Evolutionary conservation across 1,140 invertebrate species (phyloP), one percentile per base, ranked within the genome.

Genomic region (Halesus radiatus): DNA sequence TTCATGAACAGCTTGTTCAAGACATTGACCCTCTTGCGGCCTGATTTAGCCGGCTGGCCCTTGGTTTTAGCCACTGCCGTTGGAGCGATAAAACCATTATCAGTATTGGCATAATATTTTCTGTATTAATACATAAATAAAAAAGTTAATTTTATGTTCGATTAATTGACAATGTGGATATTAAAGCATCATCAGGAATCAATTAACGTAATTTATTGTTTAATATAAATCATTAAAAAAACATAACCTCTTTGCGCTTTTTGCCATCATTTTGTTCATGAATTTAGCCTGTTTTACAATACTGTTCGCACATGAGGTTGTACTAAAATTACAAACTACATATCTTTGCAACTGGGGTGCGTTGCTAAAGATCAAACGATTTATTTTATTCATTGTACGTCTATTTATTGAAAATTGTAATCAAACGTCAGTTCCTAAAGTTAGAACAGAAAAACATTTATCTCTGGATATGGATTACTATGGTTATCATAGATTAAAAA

Each of bases 1-100:
- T 92, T 91, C 94, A 95, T 95, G 83, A 95, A 95, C n/a, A 95
- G 79, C 87, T 94, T 94, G 86, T 95, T 95, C 8, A 96, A 85
- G 53, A 95, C 91, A 0, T 87, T 87, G 7, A 92, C 87, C 85
- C 94, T 86, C 60, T 90, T 87, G 2, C 85, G 84, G 8, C 87
- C 88, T 58, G 86, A 85, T 72, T 91, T 90, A 23, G 87, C 87
- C 3, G 88, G 87, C 58, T 88, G 86, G 76, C 85, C 78, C 62
- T 86, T 85, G 6, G 84, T 84, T 81, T 88, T 88, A 3, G 87
- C 86, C 18, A 52, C 15, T 15, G 10, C 45, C 60, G 58, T 76
- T 5, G 45, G n/a, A 54, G 66, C 1, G 15, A 23, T 15, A 6
- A 68, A 37, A 50, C 15, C 52, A 26, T 10, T 20, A 53, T 68